These are phyloP conservation scores for Isaurus tuberculatus DNA, from an alignment of 92 coral and sea anemone genomes.

Conservation along the genomic window DNA sequence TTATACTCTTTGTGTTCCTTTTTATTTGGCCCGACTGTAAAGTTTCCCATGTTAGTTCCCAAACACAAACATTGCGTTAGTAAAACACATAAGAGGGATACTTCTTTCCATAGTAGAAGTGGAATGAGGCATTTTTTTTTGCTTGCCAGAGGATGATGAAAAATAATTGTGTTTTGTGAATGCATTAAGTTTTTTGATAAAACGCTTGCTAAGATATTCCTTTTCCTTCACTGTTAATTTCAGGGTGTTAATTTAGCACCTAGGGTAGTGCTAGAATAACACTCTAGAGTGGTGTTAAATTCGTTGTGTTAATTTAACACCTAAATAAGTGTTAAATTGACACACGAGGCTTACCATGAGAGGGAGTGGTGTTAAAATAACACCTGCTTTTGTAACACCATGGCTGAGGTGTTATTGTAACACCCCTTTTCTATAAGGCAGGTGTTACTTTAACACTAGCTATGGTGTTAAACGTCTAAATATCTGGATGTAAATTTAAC, in stretches of 20 bases:
- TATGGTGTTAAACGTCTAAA: conserved; percentile 23
- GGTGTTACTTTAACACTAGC: conserved; percentile 30
- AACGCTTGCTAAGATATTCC: too few species aligned
- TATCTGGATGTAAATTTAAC: neutral
- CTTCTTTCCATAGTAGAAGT: too few species aligned
- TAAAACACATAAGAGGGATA: too few species aligned
- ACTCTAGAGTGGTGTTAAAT: conserved; percentile 12
- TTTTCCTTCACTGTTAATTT: neutral
- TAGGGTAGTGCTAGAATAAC: conserved; percentile 18
- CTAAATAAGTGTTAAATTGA: conserved; percentile 14
- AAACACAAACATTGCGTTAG: too few species aligned
- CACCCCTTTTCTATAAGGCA: conserved; percentile 22
- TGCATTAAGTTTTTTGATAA: neutral
- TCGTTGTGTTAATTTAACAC: conserved; percentile 24
- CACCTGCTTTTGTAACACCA: conserved; percentile 26
- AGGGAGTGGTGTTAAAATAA: conserved; percentile 19
- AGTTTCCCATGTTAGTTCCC: too few species aligned
- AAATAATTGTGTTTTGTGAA: too few species aligned
- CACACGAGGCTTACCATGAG: conserved; percentile 9
- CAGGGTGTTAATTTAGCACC: conserved; percentile 17
- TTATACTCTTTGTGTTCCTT: too few species aligned
- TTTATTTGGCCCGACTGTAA: too few species aligned
- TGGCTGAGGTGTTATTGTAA: conserved; percentile 20
- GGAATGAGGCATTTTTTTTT: too few species aligned
- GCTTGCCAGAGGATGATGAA: too few species aligned